These are phyloP conservation scores for Aleiodes alternator DNA, from an alignment of 2,888 invertebrate species.

Conservation along the genomic window DNA sequence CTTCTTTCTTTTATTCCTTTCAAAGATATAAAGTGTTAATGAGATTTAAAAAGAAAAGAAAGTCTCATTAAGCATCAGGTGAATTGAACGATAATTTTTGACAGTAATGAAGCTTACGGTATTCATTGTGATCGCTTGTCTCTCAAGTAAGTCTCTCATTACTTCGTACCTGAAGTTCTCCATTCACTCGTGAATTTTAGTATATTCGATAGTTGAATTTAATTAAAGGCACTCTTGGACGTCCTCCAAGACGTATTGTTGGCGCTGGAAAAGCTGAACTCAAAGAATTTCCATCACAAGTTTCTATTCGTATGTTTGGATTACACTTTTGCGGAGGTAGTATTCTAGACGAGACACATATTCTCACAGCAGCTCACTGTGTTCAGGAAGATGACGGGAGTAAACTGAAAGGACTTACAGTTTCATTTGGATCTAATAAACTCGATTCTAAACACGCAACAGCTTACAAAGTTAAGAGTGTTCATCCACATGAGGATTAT, in stretches of 20 bases:
- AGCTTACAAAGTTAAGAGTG: background rate
- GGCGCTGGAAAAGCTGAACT: constrained; percentile 51
- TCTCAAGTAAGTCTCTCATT: no score
- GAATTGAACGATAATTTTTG: no score
- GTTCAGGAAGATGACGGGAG: background rate
- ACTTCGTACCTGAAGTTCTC: no score
- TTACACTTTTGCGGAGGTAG: constrained; percentile 57
- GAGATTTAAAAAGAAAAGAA: no score
- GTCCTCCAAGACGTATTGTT: constrained; percentile 43
- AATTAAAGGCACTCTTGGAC: background rate
- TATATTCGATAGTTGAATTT: background rate
- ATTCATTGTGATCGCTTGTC: no score
- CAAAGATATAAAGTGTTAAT: no score
- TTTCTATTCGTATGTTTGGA: constrained; percentile 49
- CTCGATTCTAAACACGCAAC: background rate
- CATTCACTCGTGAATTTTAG: no score
- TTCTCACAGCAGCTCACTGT: constrained; percentile 59
- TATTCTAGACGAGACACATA: constrained; percentile 50
- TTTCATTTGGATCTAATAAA: background rate
- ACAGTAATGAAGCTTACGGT: no score
- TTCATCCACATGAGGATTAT: background rate
- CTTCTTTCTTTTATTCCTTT: no score
- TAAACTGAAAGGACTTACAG: background rate
- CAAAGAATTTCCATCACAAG: constrained; percentile 57
- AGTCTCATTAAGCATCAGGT: no score